Percentiles rank a stretch among this genome's conserved stretches.
phyloP scores from a whole-genome alignment of 2,113 vertebrate genomes.

The Apteryx owenii region DNA sequence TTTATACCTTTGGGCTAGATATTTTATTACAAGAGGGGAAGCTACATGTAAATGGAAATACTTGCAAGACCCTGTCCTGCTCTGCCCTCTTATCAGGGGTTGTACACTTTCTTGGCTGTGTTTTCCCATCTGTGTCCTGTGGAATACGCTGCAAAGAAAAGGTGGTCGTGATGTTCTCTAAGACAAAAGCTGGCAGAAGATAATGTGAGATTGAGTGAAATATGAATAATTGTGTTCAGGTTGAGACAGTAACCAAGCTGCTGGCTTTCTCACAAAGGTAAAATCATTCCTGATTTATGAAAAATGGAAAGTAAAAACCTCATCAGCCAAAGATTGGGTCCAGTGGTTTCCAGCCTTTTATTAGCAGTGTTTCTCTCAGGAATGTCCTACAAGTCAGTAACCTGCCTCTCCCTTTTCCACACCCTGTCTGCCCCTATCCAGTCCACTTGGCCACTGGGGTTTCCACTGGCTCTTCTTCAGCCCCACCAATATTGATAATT shows the following conservation, averaged over 20 bases:
- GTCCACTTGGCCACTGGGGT: neutral
- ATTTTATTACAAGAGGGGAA: neutral
- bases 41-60: neutral
- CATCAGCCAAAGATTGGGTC: neutral
- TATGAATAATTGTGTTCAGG: neutral
- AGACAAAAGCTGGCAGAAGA: neutral
- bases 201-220: neutral
- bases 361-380: neutral
- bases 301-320: neutral
- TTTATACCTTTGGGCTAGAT: neutral
- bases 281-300: neutral
- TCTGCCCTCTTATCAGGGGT: neutral
- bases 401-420: fast-evolving
- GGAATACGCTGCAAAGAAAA: neutral
- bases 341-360: neutral
- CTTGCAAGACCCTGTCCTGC: neutral
- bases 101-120: neutral
- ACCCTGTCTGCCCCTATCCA: neutral
- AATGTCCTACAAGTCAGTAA: neutral
- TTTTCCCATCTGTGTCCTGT: neutral
- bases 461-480: neutral
- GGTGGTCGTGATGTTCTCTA: neutral
- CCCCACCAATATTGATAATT: neutral
- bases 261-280: neutral
- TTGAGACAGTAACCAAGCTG: neutral